Base-by-base conservation (phyloP, 2,888 invertebrate genomes). In the Pollenia labialis region DNA sequence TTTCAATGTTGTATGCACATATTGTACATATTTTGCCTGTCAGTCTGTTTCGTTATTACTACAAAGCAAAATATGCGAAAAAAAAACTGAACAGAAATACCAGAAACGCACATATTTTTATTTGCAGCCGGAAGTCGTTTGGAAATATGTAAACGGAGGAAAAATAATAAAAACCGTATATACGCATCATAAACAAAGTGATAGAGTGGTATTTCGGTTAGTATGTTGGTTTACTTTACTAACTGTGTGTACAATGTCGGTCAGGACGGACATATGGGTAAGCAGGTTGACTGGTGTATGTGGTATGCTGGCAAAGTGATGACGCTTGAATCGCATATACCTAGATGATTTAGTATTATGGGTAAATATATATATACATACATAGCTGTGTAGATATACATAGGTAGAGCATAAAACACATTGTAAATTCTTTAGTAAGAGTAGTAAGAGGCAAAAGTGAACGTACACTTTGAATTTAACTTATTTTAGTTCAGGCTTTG, bases 11-110 rank as follows among this genome's bases (percentile, higher is more conserved):
- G 6, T 32, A 91, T 91, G 90, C 44, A 91, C 91, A 91, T 90
- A 91, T 91, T 91, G 91, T 91, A 90, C 91, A 90, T 90, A 89
- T 89, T 89, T 91, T 90, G 90, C 54, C 32, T 48, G 18, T 56
- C 79, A 16, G 46, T 48, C 14, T 16, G 32, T 32, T 60, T 60
- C 75, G 44, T 75, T 58, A 81, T 68, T 58, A 75, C 52, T 44
- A 66, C 44, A 52, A 18, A 56, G 32, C 18, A 71, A 72, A 56
- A 42, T 32, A 10, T 9, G 50, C 56, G 71, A 60, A 10, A 14
- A n/a, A 18, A 62, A 32, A 32, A 32, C 4, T 0, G 23, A 23
- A 32, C 32, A 32, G 12, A 44, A 71, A 42, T 16, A 52, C 66
- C 44, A 87, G 88, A 88, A 84, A 85, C 89, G 85, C 62, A 87